Conservation (phyloP, 2,888 invertebrate genomes). For the Leptopilina syphax region DNA sequence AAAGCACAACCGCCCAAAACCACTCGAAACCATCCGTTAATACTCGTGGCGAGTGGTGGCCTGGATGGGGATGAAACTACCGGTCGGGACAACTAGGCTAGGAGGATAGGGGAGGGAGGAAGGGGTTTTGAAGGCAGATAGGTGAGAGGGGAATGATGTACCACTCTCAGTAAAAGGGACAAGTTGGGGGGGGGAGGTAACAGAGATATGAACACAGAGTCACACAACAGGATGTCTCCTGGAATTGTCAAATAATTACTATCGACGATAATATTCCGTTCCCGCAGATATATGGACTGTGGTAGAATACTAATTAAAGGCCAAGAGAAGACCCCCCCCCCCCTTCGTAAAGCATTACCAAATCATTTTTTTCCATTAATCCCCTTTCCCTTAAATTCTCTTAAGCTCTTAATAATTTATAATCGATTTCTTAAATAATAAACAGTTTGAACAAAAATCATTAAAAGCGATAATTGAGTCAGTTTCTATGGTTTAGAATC, state of each 20-base stretch:
- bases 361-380: background rate
- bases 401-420: too few relatives aligned
- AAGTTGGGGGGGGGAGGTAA: background rate
- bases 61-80: conserved; percentile 49
- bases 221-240: conserved; percentile 65
- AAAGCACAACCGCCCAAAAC: conserved; percentile 61
- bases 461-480: too few relatives aligned
- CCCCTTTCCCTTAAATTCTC: too few relatives aligned
- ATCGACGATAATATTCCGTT: conserved; percentile 67
- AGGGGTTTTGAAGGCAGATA: too few relatives aligned
- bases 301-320: conserved; percentile 66
- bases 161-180: conserved; percentile 18
- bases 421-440: too few relatives aligned
- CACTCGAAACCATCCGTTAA: conserved; percentile 70
- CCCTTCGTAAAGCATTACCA: background rate
- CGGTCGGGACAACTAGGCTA: conserved; percentile 20
- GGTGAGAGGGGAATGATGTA: background rate
- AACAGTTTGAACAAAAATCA: too few relatives aligned
- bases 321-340: conserved; percentile 15
- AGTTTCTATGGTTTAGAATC: too few relatives aligned
- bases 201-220: background rate
- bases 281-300: conserved; percentile 65
- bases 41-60: conserved; percentile 64
- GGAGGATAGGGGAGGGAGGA: too few relatives aligned
- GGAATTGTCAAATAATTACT: conserved; percentile 70